Evolutionary conservation across 2,113 vertebrate genomes (phyloP).

Genomic region (Poeciliopsis prolifica): DNA sequence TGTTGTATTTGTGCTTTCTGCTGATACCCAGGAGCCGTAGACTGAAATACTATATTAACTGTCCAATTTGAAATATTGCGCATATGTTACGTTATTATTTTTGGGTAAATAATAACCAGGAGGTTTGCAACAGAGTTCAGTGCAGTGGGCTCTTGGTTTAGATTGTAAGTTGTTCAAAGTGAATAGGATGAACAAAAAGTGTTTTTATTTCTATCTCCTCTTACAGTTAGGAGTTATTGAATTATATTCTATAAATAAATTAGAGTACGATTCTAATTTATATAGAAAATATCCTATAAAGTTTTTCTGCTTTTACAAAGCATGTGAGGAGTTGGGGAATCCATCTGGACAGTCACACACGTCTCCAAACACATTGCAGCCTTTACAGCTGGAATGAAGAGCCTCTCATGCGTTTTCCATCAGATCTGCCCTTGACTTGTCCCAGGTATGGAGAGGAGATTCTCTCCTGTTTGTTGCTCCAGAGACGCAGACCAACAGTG

Average conservation of each 20-base stretch:
- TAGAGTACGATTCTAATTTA: neutral
- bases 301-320: neutral
- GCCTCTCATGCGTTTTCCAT: slow-evolving; percentile 46
- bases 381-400: slow-evolving; percentile 46
- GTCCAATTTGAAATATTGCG: neutral
- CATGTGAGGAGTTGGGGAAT: slow-evolving; percentile 12
- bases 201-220: too few relatives aligned
- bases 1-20: neutral
- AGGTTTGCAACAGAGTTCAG: too few relatives aligned
- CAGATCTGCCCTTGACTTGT: slow-evolving; percentile 72
- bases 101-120: too few relatives aligned
- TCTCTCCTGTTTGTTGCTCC: slow-evolving; percentile 69
- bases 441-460: slow-evolving; percentile 54
- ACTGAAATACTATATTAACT: neutral
- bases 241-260: too few relatives aligned
- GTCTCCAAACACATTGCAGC: slow-evolving; percentile 16
- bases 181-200: too few relatives aligned
- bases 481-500: slow-evolving; percentile 61
- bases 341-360: slow-evolving; percentile 3
- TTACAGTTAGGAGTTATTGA: too few relatives aligned
- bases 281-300: neutral
- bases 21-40: neutral
- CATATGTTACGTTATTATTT: neutral
- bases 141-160: too few relatives aligned
- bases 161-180: too few relatives aligned